Base-by-base conservation (phyloP, 2,113 vertebrate genomes). In the Hassar affinis region DNA sequence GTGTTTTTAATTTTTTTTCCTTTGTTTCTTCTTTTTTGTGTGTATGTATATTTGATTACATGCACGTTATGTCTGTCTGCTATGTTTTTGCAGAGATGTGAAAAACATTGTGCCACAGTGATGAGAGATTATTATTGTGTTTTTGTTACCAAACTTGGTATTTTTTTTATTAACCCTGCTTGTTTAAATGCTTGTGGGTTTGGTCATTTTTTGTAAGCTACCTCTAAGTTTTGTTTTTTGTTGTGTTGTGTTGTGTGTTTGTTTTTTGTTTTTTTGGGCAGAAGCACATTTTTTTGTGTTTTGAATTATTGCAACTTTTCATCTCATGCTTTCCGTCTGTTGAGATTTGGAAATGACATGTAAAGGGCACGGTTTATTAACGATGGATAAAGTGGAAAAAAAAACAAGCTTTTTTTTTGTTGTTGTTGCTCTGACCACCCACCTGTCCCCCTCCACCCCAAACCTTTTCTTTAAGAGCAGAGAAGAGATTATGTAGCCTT, bases 71-170 rank as follows among this genome's bases (percentile, higher is more conserved):
- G 85, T 88, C 79, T 42, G 51, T 76, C 77, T 84, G 87, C 87
- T 64, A 87, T 84, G 84, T 91, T 84, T 86, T 89, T 88, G 88
- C 27, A 42, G 84, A 76, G 87, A 84, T 82, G n/a, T 66, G 88
- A 89, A 85, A 88, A 88, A 86, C 4, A 18, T 86, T 86, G 88
- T 76, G 93, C 93, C 92, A 90, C 87, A 57, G 90, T 91, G 89
- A 91, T 87, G 72, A 92, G 90, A 92, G 91, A 92, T 91, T 92
- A 91, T 74, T 82, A 90, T 89, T 94, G 94, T 92, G 89, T 94
- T 92, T 91, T 90, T 93, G 85, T 95, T 96, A 95, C 96, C 96
- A 96, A 96, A 97, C 94, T 91, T 90, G 93, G 94, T 95, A 91
- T 93, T 93, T 84, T 85, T 87, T 90, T 93, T 86, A 81, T 89